Conservation (phyloP, 2,888 invertebrate species). For the Cheilosia urbana region DNA sequence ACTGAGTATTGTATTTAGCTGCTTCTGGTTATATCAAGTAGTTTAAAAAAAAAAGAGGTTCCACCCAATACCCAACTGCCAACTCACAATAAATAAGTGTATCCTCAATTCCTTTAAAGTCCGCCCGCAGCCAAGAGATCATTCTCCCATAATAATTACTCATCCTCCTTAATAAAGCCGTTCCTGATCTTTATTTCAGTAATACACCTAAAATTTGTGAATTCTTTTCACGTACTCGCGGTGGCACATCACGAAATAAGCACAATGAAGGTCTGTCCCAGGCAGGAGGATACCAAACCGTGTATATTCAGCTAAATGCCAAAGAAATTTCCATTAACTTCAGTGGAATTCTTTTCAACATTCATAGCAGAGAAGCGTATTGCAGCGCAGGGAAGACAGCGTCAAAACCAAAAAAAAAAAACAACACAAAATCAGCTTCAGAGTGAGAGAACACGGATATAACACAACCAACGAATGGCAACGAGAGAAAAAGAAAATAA, state of each 20-base stretch:
- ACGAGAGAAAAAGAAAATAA: slow-evolving; percentile 38
- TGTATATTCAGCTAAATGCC: slow-evolving; percentile 65
- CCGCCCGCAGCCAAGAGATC: slow-evolving; percentile 4
- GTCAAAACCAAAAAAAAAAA: slow-evolving; percentile 42
- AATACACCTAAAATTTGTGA: slow-evolving; percentile 49
- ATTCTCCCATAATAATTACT: slow-evolving; percentile 40
- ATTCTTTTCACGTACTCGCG: slow-evolving; percentile 64
- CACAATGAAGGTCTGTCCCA: slow-evolving; percentile 35
- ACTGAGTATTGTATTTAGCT: too few species aligned
- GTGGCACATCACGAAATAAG: slow-evolving; percentile 53
- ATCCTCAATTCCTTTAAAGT: neutral
- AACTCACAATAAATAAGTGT: too few species aligned
- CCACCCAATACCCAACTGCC: too few species aligned
- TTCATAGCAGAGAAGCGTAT: slow-evolving; percentile 47
- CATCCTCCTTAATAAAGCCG: slow-evolving; percentile 44
- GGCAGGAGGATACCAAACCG: slow-evolving; percentile 22
- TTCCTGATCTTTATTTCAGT: slow-evolving; percentile 41
- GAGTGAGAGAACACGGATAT: slow-evolving; percentile 24
- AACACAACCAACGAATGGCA: slow-evolving; percentile 50
- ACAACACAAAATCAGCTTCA: slow-evolving; percentile 36
- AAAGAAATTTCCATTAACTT: slow-evolving; percentile 75
- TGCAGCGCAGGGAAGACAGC: neutral
- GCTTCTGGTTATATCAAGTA: too few species aligned
- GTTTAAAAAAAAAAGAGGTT: too few species aligned
- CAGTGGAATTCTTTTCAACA: slow-evolving; percentile 70